Evolutionary conservation across 2,888 invertebrate species (phyloP), one percentile per base, ranked within the genome.

Genomic region (Leptothorax acervorum): DNA sequence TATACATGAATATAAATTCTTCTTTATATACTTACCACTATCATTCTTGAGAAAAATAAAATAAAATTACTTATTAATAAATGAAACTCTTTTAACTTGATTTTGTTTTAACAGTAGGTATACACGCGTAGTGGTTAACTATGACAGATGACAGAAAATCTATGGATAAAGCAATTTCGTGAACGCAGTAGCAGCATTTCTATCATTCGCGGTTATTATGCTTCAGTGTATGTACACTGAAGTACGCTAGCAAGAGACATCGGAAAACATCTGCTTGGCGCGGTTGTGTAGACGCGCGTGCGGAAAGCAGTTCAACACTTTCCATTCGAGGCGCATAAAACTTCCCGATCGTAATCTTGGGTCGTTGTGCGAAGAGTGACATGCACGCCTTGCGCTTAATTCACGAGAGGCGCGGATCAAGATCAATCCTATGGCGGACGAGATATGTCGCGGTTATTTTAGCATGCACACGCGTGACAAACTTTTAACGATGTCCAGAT

Each of bases 311-410:
- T 63, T 55, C 75, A 62, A 65, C 76, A 45, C 79, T 82, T 57
- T 84, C 85, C 85, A 87, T 89, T 86, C 18, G 87, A 86, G 74
- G 45, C 62, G 83, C 85, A 85, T 86, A 85, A 86, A 89, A 89
- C 79, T 84, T 42, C 82, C 48, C 53, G 89, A 86, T 89, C 53
- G 82, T 65, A 78, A 89, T 86, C 89, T 87, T 71, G 55, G 63
- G 73, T 66, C 60, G 82, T 76, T 81, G 57, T 63, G 65, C 60
- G 76, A 73, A 65, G 74, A 65, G 82, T 83, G 75, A 84, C 74
- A 73, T 66, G 66, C 63, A 68, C 68, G 63, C 70, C 12, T 82
- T 6, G 57, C 57, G 18, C 23, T 42, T 78, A 75, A 85, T 78
- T 84, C 81, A 65, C 28, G 57, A 18, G 51, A 78, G 65, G 45